A percentile compares a stretch with the other conserved stretches of the same genome.
Conservation (phyloP, 2,888 invertebrate genomes). For the Myathropa florea region DNA sequence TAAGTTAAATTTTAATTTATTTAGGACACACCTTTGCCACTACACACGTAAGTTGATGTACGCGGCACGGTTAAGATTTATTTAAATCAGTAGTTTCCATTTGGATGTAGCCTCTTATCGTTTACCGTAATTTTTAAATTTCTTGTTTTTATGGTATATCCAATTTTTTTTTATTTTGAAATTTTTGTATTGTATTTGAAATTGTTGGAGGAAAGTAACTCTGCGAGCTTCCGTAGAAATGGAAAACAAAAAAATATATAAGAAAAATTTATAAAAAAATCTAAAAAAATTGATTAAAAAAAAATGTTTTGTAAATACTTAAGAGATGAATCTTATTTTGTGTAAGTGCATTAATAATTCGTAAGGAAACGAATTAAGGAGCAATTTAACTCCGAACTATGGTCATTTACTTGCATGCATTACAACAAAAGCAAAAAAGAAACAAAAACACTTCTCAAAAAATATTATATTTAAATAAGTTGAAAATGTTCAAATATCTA, state of each 20-base stretch:
- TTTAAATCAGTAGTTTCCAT: slow-evolving; percentile 24
- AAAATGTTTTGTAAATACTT: slow-evolving; percentile 38
- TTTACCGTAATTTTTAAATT: slow-evolving; percentile 1
- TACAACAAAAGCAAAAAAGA: slow-evolving; percentile 19
- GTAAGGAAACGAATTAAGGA: slow-evolving; percentile 3
- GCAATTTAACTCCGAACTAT: slow-evolving; percentile 30
- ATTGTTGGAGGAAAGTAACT: background rate
- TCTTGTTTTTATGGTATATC: slow-evolving; percentile 5
- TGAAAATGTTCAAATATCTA: slow-evolving; percentile 38
- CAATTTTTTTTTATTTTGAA: background rate
- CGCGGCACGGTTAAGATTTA: slow-evolving; percentile 36
- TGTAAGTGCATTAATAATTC: slow-evolving; percentile 20
- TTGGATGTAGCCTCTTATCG: slow-evolving; percentile 57
- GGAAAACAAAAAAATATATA: background rate
- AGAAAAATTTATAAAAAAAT: background rate
- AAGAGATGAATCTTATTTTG: slow-evolving; percentile 12
- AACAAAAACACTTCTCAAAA: slow-evolving; percentile 20
- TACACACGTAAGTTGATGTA: slow-evolving; percentile 15
- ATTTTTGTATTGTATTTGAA: slow-evolving; percentile 1
- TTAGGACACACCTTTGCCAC: slow-evolving; percentile 35
- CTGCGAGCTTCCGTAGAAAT: slow-evolving; percentile 54
- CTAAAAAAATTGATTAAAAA: background rate
- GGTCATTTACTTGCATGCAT: slow-evolving; percentile 65
- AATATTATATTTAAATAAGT: slow-evolving; percentile 43
- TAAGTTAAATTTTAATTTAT: slow-evolving; percentile 31